These are phyloP conservation scores for Pachycephala philippinensis DNA, from an alignment of 2,113 vertebrate species.

Conservation along the genomic window DNA sequence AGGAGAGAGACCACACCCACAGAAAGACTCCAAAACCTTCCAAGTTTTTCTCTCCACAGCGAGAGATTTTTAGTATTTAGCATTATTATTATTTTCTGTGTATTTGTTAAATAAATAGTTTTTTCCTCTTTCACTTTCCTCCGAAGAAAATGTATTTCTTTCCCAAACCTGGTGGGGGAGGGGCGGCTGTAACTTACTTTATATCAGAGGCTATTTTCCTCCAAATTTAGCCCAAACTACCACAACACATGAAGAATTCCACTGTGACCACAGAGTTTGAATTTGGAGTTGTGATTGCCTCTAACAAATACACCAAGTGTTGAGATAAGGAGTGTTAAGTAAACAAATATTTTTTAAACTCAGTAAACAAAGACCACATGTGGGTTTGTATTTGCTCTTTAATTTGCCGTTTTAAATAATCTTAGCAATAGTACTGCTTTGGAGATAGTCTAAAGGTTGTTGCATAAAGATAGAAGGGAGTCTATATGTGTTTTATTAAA, in stretches of 20 bases:
- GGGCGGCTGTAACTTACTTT: too few relatives aligned
- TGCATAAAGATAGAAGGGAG: background rate
- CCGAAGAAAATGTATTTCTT: too few relatives aligned
- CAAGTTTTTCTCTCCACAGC: too few relatives aligned
- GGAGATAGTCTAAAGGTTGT: background rate
- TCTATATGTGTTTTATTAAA: background rate
- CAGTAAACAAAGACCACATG: background rate
- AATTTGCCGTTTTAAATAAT: background rate
- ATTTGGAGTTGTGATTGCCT: background rate
- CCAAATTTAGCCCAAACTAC: too few relatives aligned
- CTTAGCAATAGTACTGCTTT: rapidly evolving
- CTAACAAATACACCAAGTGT: background rate
- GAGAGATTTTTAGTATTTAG: too few relatives aligned
- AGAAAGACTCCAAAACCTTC: too few relatives aligned
- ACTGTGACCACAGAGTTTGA: background rate
- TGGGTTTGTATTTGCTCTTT: background rate
- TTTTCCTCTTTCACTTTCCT: too few relatives aligned
- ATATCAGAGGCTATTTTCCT: too few relatives aligned
- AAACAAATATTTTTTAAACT: background rate
- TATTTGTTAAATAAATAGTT: too few relatives aligned
- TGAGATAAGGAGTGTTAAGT: background rate
- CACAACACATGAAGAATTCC: background rate
- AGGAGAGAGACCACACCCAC: too few relatives aligned
- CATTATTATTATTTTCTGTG: too few relatives aligned
- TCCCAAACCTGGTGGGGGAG: too few relatives aligned